These are phyloP conservation scores for Tetragonisca angustula DNA, from an alignment of 2,888 invertebrate species.

Conservation along the genomic window DNA sequence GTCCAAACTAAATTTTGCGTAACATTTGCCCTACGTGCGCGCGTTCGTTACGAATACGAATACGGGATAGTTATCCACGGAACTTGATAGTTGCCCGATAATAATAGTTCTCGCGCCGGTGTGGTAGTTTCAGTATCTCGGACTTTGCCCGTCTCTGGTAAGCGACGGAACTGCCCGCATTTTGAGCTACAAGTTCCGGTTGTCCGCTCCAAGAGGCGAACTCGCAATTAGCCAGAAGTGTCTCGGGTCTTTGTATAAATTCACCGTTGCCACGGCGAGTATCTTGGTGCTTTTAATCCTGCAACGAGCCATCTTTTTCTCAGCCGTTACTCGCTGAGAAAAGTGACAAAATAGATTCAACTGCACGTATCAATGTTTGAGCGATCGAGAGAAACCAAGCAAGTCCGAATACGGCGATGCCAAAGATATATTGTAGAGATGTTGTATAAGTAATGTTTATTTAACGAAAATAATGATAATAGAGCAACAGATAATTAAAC, in stretches of 20 bases:
- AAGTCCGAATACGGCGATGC: too few relatives aligned
- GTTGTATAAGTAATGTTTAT: too few relatives aligned
- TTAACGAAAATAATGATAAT: too few relatives aligned
- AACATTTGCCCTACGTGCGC: slow-evolving; percentile 1
- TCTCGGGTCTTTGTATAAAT: slow-evolving; percentile 6
- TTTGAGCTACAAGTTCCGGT: slow-evolving; percentile 43
- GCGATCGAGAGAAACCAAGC: too few relatives aligned
- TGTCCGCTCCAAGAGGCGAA: slow-evolving; percentile 41
- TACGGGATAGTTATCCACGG: slow-evolving; percentile 28
- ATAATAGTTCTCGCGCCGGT: slow-evolving; percentile 53
- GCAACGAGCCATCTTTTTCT: not conserved
- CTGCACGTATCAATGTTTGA: too few relatives aligned
- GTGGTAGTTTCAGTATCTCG: slow-evolving; percentile 49
- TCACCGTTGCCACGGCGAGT: not conserved
- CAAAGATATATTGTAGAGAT: too few relatives aligned
- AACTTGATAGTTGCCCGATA: slow-evolving; percentile 61
- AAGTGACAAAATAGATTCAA: too few relatives aligned
- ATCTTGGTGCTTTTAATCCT: not conserved
- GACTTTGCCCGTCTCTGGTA: slow-evolving; percentile 39
- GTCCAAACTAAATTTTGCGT: not conserved
- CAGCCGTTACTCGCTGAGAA: not conserved
- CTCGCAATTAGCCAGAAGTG: slow-evolving; percentile 11
- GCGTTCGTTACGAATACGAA: slow-evolving; percentile 13
- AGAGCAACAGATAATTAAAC: too few relatives aligned
- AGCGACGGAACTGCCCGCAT: slow-evolving; percentile 50